Evolutionary conservation across 2,888 invertebrate genomes (phyloP).

Genomic region (Euplexia lucipara): DNA sequence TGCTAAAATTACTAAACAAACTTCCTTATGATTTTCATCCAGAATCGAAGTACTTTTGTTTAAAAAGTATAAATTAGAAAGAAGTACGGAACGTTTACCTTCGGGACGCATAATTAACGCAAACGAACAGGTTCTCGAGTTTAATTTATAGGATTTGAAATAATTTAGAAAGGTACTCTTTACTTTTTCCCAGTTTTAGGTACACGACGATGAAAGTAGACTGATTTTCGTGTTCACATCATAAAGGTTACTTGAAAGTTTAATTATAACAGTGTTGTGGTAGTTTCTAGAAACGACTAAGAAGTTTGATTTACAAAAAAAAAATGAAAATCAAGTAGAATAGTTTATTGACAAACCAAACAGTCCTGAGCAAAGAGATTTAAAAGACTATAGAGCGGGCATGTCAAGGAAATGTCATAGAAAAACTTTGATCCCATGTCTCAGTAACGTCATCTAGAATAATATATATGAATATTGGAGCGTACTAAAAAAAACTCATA

Average conservation of each 20-base stretch:
- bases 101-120: conserved; percentile 45
- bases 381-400: too few relatives aligned
- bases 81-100: conserved; percentile 15
- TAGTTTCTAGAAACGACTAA: not conserved
- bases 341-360: too few relatives aligned
- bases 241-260: conserved; percentile 17
- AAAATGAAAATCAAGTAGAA: not conserved
- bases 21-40: not conserved
- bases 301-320: conserved; percentile 5
- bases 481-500: too few relatives aligned
- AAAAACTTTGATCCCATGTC: too few relatives aligned
- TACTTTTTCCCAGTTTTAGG: conserved; percentile 29
- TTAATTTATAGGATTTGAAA: conserved; percentile 48
- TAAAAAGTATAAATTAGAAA: conserved; percentile 9
- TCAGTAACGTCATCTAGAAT: too few relatives aligned
- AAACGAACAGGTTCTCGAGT: conserved; percentile 37
- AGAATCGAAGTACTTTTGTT: conserved; percentile 23
- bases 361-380: too few relatives aligned
- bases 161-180: conserved; percentile 37
- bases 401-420: too few relatives aligned
- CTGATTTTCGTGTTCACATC: conserved; percentile 17
- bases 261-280: not conserved
- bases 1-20: too few relatives aligned
- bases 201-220: conserved; percentile 14
- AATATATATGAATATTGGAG: too few relatives aligned